Percentiles rank a stretch among this genome's conserved stretches.
Evolutionary conservation across 2,888 invertebrate genomes (phyloP).

Genomic region (Encarsia formosa): DNA sequence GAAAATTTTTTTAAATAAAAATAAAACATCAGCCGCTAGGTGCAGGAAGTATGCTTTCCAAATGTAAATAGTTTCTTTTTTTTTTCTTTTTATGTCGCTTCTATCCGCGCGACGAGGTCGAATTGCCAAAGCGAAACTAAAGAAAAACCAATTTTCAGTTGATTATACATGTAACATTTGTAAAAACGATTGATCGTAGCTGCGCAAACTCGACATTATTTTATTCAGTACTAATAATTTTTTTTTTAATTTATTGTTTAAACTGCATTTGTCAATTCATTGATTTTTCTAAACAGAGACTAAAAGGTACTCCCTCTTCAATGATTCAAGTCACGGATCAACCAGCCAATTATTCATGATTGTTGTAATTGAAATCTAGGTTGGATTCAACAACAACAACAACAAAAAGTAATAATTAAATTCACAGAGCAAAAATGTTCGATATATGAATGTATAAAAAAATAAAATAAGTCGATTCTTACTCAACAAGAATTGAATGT

Average conservation of each 20-base stretch:
- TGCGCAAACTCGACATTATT: conserved; percentile 15
- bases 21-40: conserved; percentile 6
- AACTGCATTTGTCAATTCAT: background rate
- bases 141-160: conserved; percentile 13
- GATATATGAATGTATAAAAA: conserved; percentile 22
- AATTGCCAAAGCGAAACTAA: conserved; percentile 29
- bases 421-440: conserved; percentile 24
- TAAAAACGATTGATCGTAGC: conserved; percentile 12
- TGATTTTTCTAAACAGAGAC: background rate
- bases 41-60: conserved; percentile 24
- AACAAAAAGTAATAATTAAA: too few species aligned
- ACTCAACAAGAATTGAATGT: conserved; percentile 23
- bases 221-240: background rate
- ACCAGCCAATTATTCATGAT: conserved; percentile 15
- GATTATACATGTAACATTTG: conserved; percentile 3
- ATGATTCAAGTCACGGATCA: conserved; percentile 16
- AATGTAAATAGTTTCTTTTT: conserved; percentile 31
- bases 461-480: conserved; percentile 26
- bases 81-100: conserved; percentile 27
- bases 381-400: too few species aligned
- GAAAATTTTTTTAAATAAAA: background rate
- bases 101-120: conserved; percentile 22
- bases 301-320: conserved; percentile 24
- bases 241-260: conserved; percentile 3
- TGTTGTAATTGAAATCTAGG: background rate